phyloP scores from a whole-genome alignment of 2,888 invertebrate genomes.

The Achlya flavicornis region DNA sequence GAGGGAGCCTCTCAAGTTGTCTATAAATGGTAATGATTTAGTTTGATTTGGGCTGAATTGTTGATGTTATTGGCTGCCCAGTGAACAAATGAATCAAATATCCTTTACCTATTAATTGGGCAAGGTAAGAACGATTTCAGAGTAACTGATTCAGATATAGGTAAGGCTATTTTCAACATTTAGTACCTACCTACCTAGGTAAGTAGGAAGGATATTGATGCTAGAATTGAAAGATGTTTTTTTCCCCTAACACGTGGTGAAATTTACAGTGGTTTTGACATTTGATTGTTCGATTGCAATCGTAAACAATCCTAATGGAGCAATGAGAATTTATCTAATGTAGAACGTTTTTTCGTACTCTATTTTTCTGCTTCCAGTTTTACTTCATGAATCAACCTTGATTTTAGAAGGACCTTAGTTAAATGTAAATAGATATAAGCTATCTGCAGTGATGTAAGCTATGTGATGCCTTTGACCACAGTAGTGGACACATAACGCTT shows the following conservation, averaged over 20 bases:
- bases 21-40: conserved; percentile 1
- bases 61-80: background rate
- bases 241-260: no score
- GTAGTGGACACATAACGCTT: no score
- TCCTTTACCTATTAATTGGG: background rate
- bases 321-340: background rate
- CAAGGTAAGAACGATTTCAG: no score
- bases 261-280: no score
- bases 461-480: no score
- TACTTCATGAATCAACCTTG: background rate
- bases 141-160: no score
- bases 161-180: no score
- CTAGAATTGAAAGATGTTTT: no score
- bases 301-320: background rate
- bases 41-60: background rate
- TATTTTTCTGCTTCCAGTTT: background rate
- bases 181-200: no score
- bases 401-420: background rate
- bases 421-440: background rate
- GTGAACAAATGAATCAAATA: background rate
- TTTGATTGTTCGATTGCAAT: background rate
- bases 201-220: no score
- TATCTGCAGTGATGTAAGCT: background rate
- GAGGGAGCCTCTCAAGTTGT: background rate
- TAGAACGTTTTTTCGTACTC: background rate